Base-by-base conservation (phyloP, 2,113 vertebrate species). In the Festucalex cinctus region DNA sequence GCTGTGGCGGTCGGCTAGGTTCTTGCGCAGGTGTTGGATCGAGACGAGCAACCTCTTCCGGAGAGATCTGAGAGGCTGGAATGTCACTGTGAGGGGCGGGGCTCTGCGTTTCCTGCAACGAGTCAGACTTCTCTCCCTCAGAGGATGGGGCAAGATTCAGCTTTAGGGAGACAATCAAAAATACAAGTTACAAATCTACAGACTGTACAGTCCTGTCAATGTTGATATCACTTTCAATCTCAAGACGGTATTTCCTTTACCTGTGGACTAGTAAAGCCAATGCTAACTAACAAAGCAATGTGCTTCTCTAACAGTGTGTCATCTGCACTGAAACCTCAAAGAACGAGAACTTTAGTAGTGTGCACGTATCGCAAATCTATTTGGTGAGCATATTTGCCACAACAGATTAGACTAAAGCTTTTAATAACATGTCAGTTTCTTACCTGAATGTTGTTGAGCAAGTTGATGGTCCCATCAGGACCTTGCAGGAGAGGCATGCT, bases 401-500 rank as follows among this genome's bases (percentile, higher is more conserved):
- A 57, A 32, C 9, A 57, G 20, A 53, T 53, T 24, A 4, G 19
- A 49, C 8, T 8, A 17, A 26, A 24, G 3, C 35, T 58, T 58
- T 28, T 37, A 58, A 35, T 19, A 37, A 28, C 9, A 26, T 24
- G 35, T 54, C 49, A 48, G 53, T 49, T 37, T 43, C 65, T 17
- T 26, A 91, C 88, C 87, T 89, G 87, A 68, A 91, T 80, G 75
- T 89, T 90, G 73, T 90, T 87, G 44, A 91, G 77, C 60, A 90
- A 71, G 78, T 89, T 92, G 68, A 93, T 88, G 61, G 85, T 80
- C 63, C 89, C 88, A 77, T 90, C 88, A 22, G 80, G 90, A 77
- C 87, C 84, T 56, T 91, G 92, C 61, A 95, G 86, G 61, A 95
- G 90, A 77, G 94, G 90, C 89, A 95, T 90, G 68, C 95, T 93